Base-by-base conservation (phyloP, 2,888 invertebrate genomes). In the Melanchra persicariae region DNA sequence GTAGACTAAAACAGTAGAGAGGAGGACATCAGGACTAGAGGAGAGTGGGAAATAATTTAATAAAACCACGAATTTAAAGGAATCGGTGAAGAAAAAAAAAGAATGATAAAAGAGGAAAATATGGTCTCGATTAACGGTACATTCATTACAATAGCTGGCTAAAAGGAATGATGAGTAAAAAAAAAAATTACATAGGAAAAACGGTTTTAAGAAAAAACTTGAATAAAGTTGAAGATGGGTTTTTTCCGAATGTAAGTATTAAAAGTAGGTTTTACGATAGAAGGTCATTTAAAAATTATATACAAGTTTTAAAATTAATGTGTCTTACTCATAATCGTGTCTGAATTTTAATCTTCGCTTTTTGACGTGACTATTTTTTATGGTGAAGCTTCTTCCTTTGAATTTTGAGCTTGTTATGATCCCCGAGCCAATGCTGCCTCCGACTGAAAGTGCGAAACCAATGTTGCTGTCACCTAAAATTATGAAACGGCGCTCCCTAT, bases 381-480 rank as follows among this genome's bases (percentile, higher is more conserved):
- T 22, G 7, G 45, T 67, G 40, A 74, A 77, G 34, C 55, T 79
- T 52, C 58, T 74, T 22, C 67, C 47, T 60, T 77, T 79, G 40
- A 77, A 79, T 22, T 63, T 77, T 0, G 77, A 79, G 12, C 67
- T 67, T 1, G 77, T 55, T 43, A 79, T 79, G 6, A 77, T 60
- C 1, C 77, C 77, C 9, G 77, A 73, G 15, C 66, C 77, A 34
- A 77, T 77, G 12, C 77, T 77, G 6, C 77, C 77, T 26, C 77
- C 77, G 5, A 77, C 10, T 3, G 77, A 77, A 1, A 77, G n/a
- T 9, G 77, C 59, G 19, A 77, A 24, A 0, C 77, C 77, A 9
- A 79, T 49, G 8, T 77, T 77, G 73, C 43, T 77, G 49, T 77
- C 73, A 1, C 77, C 73, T 15, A 77, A 58, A 54, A 63, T 59